A percentile compares a stretch with the other conserved stretches of the same genome.
Conservation (phyloP, 2,888 invertebrate genomes). For the Eurytoma adleriae region DNA sequence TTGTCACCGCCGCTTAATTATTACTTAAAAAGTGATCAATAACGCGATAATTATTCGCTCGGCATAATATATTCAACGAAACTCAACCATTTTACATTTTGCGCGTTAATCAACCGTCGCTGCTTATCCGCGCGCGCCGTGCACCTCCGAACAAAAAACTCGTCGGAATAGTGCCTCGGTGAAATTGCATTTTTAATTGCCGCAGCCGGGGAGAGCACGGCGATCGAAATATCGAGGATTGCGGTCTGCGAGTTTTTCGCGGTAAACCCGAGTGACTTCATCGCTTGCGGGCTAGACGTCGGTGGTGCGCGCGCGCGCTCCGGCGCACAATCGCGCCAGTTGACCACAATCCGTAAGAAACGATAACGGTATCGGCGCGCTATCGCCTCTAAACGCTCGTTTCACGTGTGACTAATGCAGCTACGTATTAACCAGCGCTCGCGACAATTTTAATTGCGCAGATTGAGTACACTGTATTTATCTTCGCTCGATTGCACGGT, state of each 20-base stretch:
- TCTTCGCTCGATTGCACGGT: too few relatives aligned
- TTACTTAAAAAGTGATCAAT: constrained; percentile 39
- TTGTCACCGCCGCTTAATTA: constrained; percentile 35
- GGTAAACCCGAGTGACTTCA: constrained; percentile 22
- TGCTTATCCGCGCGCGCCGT: too few relatives aligned
- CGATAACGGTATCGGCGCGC: constrained; percentile 29
- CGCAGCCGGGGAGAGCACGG: background rate
- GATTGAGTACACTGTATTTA: too few relatives aligned
- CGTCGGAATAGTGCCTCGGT: too few relatives aligned
- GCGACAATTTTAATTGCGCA: constrained; percentile 24
- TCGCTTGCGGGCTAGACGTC: constrained; percentile 10
- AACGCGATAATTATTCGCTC: constrained; percentile 26
- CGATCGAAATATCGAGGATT: constrained; percentile 2
- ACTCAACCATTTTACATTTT: background rate
- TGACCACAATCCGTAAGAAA: constrained; percentile 30
- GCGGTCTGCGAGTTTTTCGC: constrained; percentile 2
- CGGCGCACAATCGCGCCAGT: constrained; percentile 5
- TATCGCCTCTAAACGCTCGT: constrained; percentile 22
- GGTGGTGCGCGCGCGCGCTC: background rate
- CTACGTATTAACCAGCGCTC: constrained; percentile 12
- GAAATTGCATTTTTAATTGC: too few relatives aligned
- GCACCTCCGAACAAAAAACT: too few relatives aligned
- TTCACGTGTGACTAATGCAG: constrained; percentile 39
- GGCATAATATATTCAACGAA: constrained; percentile 25
- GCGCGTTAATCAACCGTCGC: constrained; percentile 12